A percentile compares a stretch with the other conserved stretches of the same genome.
phyloP scores from a whole-genome alignment of 2,888 invertebrate species.

The Gandaritis pyraliata region DNA sequence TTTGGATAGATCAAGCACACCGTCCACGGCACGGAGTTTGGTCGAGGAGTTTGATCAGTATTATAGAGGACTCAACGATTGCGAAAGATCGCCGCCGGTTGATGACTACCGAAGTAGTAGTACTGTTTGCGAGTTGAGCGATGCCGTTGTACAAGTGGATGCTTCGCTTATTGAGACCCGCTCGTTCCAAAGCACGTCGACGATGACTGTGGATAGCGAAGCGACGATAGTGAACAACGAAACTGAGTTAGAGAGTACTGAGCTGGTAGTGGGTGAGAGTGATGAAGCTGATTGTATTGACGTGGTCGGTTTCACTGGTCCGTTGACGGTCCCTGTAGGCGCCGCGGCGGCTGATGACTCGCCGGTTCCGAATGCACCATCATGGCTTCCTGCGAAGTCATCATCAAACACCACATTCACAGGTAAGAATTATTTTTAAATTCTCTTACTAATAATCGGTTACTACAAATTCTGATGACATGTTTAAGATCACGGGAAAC shows the following conservation, averaged over 20 bases:
- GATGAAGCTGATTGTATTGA: conserved; percentile 30
- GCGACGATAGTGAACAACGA: conserved; percentile 16
- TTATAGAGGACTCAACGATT: conserved; percentile 63
- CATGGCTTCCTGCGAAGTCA: conserved; percentile 46
- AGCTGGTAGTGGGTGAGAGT: conserved; percentile 20
- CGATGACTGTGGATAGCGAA: conserved; percentile 17
- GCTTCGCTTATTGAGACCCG: conserved; percentile 9
- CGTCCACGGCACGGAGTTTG: conserved; percentile 75
- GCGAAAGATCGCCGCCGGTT: conserved; percentile 50
- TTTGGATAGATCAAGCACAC: conserved; percentile 59
- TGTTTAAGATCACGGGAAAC: no score
- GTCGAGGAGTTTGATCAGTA: conserved; percentile 76
- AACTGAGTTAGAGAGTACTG: conserved; percentile 11
- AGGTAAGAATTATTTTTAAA: conserved; percentile 44
- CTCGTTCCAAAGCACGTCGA: conserved; percentile 11
- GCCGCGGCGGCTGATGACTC: conserved; percentile 53
- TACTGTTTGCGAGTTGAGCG: conserved; percentile 44
- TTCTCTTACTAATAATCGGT: no score
- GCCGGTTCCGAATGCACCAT: conserved; percentile 40
- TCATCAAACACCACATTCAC: conserved; percentile 41
- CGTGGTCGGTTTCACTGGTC: conserved; percentile 51
- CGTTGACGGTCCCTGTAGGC: conserved; percentile 68
- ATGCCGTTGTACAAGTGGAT: conserved; percentile 36
- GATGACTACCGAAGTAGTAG: conserved; percentile 35
- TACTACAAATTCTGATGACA: no score